phyloP scores from a whole-genome alignment of 1,140 invertebrate species.

The Heterodera schachtii region DNA sequence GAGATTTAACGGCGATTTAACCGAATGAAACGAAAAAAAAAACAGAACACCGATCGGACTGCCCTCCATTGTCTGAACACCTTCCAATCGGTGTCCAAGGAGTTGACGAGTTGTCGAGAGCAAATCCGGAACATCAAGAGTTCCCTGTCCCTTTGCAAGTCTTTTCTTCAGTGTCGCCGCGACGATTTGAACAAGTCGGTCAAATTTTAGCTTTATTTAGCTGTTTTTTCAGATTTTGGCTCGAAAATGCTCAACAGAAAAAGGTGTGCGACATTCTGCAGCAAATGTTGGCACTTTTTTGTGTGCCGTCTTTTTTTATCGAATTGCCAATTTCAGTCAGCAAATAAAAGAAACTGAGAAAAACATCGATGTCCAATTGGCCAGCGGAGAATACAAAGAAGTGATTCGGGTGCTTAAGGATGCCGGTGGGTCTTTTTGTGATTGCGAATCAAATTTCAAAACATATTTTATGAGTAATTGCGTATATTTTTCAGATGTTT shows the following conservation, averaged over 20 bases:
- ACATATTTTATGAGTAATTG: too few species aligned
- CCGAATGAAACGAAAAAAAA: too few species aligned
- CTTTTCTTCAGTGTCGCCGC: constrained; percentile 82
- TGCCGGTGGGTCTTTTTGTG: constrained; percentile 29
- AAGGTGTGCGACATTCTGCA: constrained; percentile 54
- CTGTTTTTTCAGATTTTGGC: constrained; percentile 47
- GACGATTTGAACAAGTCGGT: constrained; percentile 81
- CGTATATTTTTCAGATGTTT: constrained; percentile 42
- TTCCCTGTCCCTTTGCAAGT: constrained; percentile 85
- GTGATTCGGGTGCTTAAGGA: constrained; percentile 54
- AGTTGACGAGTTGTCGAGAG: constrained; percentile 73
- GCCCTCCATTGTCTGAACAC: constrained; percentile 83
- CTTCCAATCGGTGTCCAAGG: constrained; percentile 78
- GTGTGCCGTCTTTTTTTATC: constrained; percentile 21
- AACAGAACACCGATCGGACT: constrained; percentile 79
- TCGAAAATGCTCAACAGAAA: constrained; percentile 62
- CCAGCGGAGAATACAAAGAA: constrained; percentile 47
- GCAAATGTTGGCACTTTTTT: constrained; percentile 51
- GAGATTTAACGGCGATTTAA: too few species aligned
- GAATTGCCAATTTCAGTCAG: constrained; percentile 49
- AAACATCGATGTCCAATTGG: constrained; percentile 46
- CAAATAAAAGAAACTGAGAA: constrained; percentile 60
- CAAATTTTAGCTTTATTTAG: constrained; percentile 69
- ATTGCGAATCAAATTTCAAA: not conserved
- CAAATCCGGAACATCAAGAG: constrained; percentile 83